Conservation (phyloP, 2,113 vertebrate species). For the Sinocyclocheilus maitianheensis region DNA sequence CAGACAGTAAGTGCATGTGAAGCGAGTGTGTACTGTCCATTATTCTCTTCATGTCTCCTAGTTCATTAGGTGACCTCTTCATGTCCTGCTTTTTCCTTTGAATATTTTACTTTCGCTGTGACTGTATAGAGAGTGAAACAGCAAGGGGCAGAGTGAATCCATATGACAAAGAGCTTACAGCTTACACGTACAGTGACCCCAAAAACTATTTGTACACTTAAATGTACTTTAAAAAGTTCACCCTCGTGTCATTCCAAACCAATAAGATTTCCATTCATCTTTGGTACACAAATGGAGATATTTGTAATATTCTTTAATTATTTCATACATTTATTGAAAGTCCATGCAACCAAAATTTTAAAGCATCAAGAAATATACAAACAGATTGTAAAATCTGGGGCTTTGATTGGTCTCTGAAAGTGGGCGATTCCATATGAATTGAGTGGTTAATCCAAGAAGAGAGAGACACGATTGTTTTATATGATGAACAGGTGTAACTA, state of each 20-base stretch:
- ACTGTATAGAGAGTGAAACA: conserved; percentile 11
- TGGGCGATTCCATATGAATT: background rate
- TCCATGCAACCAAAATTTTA: background rate
- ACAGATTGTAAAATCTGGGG: background rate
- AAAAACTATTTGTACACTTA: background rate
- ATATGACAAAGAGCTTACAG: background rate
- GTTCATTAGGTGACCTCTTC: conserved; percentile 22
- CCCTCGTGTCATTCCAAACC: background rate
- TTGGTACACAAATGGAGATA: background rate
- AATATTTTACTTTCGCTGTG: conserved; percentile 10
- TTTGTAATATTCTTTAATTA: background rate
- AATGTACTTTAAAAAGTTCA: background rate
- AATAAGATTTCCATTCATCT: background rate
- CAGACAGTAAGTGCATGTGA: conserved; percentile 23
- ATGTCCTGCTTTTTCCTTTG: background rate
- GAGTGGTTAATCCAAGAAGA: background rate
- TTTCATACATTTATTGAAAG: background rate
- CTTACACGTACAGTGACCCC: background rate
- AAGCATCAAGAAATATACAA: background rate
- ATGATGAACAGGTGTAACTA: too few relatives aligned
- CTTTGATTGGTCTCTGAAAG: background rate
- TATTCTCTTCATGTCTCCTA: conserved; percentile 16
- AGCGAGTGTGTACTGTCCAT: background rate
- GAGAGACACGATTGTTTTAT: background rate
- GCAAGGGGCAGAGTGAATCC: conserved; percentile 18